Evolutionary conservation across 2,797 vertebrate genomes (phyloP).

Genomic region (Darevskia mixta): DNA sequence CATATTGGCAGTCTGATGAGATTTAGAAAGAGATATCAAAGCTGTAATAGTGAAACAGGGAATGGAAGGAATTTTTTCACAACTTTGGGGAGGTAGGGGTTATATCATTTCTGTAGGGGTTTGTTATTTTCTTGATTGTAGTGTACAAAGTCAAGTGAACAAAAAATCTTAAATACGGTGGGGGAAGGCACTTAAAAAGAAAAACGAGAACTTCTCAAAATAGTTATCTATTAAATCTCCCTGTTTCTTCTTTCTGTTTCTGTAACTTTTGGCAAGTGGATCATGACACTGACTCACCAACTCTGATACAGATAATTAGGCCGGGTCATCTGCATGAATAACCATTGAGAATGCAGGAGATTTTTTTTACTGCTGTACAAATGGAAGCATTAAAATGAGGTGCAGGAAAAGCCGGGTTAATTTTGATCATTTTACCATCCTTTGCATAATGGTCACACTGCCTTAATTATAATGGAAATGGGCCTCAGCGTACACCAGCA

Average conservation of each 20-base stretch:
- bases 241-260: background rate
- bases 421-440: conserved; percentile 40
- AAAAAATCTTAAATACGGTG: background rate
- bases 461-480: conserved; percentile 15
- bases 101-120: background rate
- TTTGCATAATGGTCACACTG: background rate
- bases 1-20: background rate
- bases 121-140: conserved; percentile 17
- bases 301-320: conserved; percentile 67
- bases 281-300: background rate
- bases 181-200: background rate
- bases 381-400: conserved; percentile 47
- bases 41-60: conserved; percentile 2
- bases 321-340: conserved; percentile 51
- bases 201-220: conserved; percentile 35
- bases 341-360: conserved; percentile 58
- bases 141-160: conserved; percentile 28
- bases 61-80: conserved; percentile 4
- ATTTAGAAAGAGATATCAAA: conserved; percentile 27
- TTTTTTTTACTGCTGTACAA: conserved; percentile 47
- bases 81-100: background rate
- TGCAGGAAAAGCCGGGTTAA: conserved; percentile 19
- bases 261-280: conserved; percentile 39
- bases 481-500: fast-evolving
- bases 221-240: conserved; percentile 37